Evolutionary conservation across 2,888 invertebrate genomes (phyloP).

Genomic region (Polydrusus tereticollis): DNA sequence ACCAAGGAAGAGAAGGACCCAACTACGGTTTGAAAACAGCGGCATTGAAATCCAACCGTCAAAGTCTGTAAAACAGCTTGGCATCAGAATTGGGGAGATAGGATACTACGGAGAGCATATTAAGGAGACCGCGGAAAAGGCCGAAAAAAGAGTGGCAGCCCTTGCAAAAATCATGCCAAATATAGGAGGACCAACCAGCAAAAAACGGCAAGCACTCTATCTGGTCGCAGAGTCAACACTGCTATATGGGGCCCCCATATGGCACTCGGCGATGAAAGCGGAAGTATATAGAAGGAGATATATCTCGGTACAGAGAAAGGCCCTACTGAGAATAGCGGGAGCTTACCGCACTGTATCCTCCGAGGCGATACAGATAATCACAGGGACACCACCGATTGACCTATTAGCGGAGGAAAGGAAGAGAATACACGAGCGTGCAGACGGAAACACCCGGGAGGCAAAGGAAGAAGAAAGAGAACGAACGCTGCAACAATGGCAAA

Average conservation of each 20-base stretch:
- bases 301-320: conserved; percentile 17
- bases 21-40: background rate
- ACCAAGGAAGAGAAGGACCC: background rate
- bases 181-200: too few species aligned
- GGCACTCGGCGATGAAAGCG: conserved; percentile 12
- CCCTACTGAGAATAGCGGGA: conserved; percentile 8
- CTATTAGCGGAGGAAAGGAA: conserved; percentile 2
- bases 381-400: conserved; percentile 38
- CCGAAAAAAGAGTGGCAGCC: background rate
- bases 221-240: background rate
- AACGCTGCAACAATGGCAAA: conserved; percentile 17
- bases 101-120: conserved; percentile 28
- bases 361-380: conserved; percentile 34
- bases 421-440: background rate
- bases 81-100: conserved; percentile 17
- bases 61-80: conserved; percentile 36
- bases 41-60: background rate
- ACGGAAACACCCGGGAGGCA: background rate
- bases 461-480: background rate
- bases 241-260: conserved; percentile 47
- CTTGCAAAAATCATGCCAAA: background rate
- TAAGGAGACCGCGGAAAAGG: conserved; percentile 7
- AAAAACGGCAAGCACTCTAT: background rate
- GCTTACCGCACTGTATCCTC: conserved; percentile 43
- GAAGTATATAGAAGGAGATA: conserved; percentile 5